These are phyloP conservation scores for Elephas maximus DNA, from an alignment of 2,113 vertebrate genomes.

Conservation along the genomic window DNA sequence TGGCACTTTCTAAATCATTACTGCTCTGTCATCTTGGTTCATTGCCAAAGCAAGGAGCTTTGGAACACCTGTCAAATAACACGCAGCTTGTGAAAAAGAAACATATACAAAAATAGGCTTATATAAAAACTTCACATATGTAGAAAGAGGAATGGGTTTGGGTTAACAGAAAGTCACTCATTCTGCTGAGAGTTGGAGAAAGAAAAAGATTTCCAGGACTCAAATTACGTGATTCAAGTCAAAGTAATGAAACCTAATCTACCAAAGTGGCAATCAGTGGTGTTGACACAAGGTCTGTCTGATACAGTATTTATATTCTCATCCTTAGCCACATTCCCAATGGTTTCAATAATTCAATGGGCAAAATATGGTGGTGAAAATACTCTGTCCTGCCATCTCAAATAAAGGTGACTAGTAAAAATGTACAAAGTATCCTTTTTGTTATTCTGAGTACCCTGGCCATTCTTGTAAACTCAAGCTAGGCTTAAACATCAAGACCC, in stretches of 20 bases:
- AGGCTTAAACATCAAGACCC: constrained; percentile 38
- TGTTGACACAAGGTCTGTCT: background rate
- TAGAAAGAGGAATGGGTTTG: constrained; percentile 58
- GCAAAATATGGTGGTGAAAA: constrained; percentile 64
- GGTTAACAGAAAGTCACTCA: constrained; percentile 72
- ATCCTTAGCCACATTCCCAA: constrained; percentile 42
- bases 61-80: constrained; percentile 88
- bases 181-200: constrained; percentile 45
- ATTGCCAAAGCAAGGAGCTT: constrained; percentile 85
- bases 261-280: background rate
- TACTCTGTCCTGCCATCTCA: constrained; percentile 34
- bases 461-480: constrained; percentile 60
- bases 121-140: constrained; percentile 67
- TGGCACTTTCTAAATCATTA: constrained; percentile 86
- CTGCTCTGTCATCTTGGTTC: constrained; percentile 88
- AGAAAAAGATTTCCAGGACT: constrained; percentile 68
- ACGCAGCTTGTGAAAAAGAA: constrained; percentile 78
- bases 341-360: constrained; percentile 62
- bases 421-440: constrained; percentile 33
- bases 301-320: constrained; percentile 48
- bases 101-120: constrained; percentile 72
- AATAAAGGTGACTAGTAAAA: constrained; percentile 26
- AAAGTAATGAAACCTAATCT: constrained; percentile 49
- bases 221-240: constrained; percentile 40
- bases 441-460: constrained; percentile 25